These are phyloP conservation scores for Fratercula arctica DNA, from an alignment of 2,797 vertebrate genomes.

Conservation along the genomic window DNA sequence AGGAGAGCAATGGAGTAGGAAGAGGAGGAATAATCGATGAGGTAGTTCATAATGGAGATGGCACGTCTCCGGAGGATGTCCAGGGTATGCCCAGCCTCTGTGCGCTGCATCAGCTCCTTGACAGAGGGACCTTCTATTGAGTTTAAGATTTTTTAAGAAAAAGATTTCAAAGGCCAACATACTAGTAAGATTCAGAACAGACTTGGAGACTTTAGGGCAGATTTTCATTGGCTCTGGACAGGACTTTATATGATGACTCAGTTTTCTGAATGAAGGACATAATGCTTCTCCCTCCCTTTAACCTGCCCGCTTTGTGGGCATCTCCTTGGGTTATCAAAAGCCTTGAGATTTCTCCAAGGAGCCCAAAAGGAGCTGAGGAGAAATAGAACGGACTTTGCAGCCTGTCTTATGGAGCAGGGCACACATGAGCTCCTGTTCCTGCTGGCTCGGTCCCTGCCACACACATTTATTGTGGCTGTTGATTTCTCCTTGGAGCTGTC, in stretches of 20 bases:
- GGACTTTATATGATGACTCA: background rate
- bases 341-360: background rate
- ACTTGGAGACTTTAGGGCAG: background rate
- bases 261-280: background rate
- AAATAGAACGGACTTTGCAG: background rate
- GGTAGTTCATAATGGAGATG: background rate
- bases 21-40: background rate
- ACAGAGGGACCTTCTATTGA: background rate
- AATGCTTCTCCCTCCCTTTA: background rate
- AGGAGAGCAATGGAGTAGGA: background rate
- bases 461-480: background rate
- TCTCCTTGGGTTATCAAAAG: background rate
- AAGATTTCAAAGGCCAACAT: background rate
- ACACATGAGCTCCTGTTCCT: rapidly evolving
- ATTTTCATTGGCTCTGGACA: background rate
- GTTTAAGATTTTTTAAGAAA: background rate
- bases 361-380: background rate
- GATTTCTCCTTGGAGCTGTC: background rate
- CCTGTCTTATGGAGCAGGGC: background rate
- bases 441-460: background rate
- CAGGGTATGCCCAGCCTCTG: background rate
- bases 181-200: background rate
- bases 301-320: background rate
- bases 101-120: background rate
- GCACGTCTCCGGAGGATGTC: background rate